Percentiles rank a stretch among this genome's conserved stretches.
phyloP scores from a whole-genome alignment of 2,113 vertebrate species.

The Sminthopsis crassicaudata region DNA sequence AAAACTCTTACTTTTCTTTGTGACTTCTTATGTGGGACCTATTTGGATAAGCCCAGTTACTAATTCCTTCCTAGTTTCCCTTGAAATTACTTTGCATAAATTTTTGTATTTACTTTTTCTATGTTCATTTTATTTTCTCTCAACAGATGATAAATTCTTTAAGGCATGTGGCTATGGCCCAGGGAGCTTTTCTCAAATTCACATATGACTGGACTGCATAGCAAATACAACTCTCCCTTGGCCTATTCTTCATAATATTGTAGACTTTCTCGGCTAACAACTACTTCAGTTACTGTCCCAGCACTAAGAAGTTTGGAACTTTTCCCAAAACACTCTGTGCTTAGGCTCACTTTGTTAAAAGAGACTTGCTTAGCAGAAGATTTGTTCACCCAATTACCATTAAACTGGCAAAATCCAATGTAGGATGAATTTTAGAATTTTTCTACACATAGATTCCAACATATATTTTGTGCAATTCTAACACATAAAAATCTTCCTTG shows the following conservation, averaged over 20 bases:
- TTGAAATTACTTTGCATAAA: not conserved
- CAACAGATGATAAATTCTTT: not conserved
- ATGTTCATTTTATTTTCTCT: not conserved
- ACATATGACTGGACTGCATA: not conserved
- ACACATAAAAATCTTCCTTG: not conserved
- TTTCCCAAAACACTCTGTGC: not conserved
- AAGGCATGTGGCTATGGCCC: not conserved
- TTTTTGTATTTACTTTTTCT: not conserved
- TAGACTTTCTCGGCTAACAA: not conserved
- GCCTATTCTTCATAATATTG: not conserved
- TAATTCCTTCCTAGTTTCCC: not conserved
- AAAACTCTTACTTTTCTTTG: not conserved
- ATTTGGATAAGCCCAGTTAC: not conserved
- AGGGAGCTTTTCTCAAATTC: not conserved
- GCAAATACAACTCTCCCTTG: not conserved
- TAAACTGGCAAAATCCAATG: not conserved
- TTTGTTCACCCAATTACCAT: not conserved
- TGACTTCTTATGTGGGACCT: not conserved
- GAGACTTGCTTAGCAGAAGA: conserved; percentile 3
- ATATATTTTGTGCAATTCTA: not conserved
- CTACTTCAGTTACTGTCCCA: not conserved
- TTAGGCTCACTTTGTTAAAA: not conserved
- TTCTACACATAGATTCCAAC: conserved; percentile 18
- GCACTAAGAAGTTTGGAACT: not conserved
- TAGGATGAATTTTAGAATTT: conserved; percentile 6